phyloP scores from a whole-genome alignment of 2,888 invertebrate species.

The Volucella zonaria region DNA sequence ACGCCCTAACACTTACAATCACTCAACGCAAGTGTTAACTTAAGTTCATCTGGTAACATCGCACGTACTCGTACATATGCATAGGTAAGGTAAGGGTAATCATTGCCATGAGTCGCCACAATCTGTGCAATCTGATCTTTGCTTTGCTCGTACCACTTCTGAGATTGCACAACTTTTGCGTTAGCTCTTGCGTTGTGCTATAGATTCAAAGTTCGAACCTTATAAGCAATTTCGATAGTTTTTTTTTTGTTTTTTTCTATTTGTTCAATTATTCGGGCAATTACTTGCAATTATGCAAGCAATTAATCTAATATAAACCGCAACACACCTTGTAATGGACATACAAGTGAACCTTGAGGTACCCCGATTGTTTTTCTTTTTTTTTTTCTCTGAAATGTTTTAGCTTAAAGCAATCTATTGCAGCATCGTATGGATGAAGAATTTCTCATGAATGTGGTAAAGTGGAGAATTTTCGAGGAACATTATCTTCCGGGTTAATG shows the following conservation, averaged over 20 bases:
- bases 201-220: constrained; percentile 30
- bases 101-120: constrained; percentile 19
- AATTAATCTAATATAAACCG: constrained; percentile 32
- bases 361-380: not conserved
- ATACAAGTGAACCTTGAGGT: constrained; percentile 1
- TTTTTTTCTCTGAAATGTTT: constrained; percentile 5
- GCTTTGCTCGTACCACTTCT: constrained; percentile 21
- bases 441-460: constrained; percentile 27
- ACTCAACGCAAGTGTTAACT: constrained; percentile 12
- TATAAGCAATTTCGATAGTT: constrained; percentile 31
- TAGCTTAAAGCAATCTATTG: constrained; percentile 30
- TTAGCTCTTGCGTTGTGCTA: constrained; percentile 20
- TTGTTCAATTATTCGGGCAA: constrained; percentile 42
- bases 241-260: constrained; percentile 34
- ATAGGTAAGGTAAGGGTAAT: constrained; percentile 1
- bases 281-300: constrained; percentile 44
- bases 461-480: constrained; percentile 33
- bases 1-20: constrained; percentile 40
- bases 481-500: constrained; percentile 66
- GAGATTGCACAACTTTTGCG: constrained; percentile 38
- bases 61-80: not conserved
- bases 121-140: constrained; percentile 40
- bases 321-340: constrained; percentile 35
- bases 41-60: constrained; percentile 15
- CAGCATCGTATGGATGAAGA: constrained; percentile 1